Conservation (phyloP, 2,113 vertebrate species). For the Ageneiosus marmoratus region DNA sequence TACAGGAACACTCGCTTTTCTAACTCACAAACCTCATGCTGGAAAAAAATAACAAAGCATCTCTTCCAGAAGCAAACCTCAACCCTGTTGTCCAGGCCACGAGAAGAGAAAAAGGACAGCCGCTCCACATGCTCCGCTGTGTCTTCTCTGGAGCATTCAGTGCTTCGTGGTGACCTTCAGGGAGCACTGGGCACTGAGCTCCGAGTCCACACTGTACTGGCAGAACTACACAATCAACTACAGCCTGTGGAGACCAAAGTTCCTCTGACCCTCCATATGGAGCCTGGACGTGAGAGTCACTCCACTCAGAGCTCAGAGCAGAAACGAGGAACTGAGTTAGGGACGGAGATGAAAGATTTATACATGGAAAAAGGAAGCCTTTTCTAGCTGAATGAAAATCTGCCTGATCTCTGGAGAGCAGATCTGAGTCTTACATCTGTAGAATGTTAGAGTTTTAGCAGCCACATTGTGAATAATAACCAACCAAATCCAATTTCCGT, state of each 20-base stretch:
- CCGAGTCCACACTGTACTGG: conserved; percentile 15
- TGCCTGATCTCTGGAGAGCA: background rate
- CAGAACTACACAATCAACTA: conserved; percentile 32
- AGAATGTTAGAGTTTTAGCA: background rate
- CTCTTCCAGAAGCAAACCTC: background rate
- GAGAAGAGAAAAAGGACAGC: background rate
- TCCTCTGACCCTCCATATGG: conserved; percentile 18
- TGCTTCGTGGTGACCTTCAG: conserved; percentile 37
- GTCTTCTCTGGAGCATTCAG: conserved; percentile 18
- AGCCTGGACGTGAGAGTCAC: conserved; percentile 16
- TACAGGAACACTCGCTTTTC: conserved; percentile 22
- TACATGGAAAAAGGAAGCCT: background rate
- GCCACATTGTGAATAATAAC: background rate
- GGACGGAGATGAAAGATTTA: conserved; percentile 1
- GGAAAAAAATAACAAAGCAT: background rate
- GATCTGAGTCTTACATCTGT: background rate
- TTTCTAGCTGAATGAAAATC: background rate
- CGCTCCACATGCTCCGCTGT: background rate
- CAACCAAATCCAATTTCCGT: background rate
- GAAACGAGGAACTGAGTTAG: background rate
- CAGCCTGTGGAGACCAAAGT: conserved; percentile 52
- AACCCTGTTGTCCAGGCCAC: background rate
- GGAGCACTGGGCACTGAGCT: conserved; percentile 8
- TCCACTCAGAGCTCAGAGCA: conserved; percentile 1
- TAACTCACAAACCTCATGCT: background rate